Evolutionary conservation across 1,140 invertebrate species (phyloP).

Genomic region (Gryllus bimaculatus): DNA sequence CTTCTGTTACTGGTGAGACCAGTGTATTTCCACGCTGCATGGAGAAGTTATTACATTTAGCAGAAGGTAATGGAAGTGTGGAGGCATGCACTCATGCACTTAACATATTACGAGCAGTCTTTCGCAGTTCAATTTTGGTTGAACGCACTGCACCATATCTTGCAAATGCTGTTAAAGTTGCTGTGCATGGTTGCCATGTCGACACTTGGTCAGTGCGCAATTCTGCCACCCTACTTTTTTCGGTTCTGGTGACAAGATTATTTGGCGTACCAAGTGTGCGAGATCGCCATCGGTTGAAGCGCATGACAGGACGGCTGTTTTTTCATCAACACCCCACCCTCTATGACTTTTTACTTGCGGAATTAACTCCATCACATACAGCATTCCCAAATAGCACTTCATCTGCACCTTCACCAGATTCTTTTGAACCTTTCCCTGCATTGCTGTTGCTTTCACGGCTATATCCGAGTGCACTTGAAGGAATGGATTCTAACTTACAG

Average conservation of each 20-base stretch:
- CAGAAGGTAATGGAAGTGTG: neutral
- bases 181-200: slow-evolving; percentile 64
- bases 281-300: slow-evolving; percentile 28
- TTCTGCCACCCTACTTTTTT: slow-evolving; percentile 74
- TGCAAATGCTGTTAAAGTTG: slow-evolving; percentile 56
- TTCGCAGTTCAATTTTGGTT: slow-evolving; percentile 61
- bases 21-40: neutral
- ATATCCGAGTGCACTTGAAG: slow-evolving; percentile 61
- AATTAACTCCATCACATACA: slow-evolving; percentile 41
- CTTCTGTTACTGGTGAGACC: neutral
- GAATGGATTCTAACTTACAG: slow-evolving; percentile 51
- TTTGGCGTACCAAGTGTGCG: slow-evolving; percentile 66
- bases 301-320: slow-evolving; percentile 59
- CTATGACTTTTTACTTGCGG: slow-evolving; percentile 64
- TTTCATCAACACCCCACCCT: slow-evolving; percentile 73
- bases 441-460: slow-evolving; percentile 69
- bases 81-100: slow-evolving; percentile 65
- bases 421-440: slow-evolving; percentile 58
- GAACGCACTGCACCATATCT: slow-evolving; percentile 64
- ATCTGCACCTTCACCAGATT: slow-evolving; percentile 23
- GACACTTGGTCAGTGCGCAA: slow-evolving; percentile 78
- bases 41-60: neutral
- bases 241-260: slow-evolving; percentile 73
- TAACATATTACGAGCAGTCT: slow-evolving; percentile 77
- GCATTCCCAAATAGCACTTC: slow-evolving; percentile 29